Evolutionary conservation across 2,797 vertebrate species (phyloP).

Genomic region (Alca torda): DNA sequence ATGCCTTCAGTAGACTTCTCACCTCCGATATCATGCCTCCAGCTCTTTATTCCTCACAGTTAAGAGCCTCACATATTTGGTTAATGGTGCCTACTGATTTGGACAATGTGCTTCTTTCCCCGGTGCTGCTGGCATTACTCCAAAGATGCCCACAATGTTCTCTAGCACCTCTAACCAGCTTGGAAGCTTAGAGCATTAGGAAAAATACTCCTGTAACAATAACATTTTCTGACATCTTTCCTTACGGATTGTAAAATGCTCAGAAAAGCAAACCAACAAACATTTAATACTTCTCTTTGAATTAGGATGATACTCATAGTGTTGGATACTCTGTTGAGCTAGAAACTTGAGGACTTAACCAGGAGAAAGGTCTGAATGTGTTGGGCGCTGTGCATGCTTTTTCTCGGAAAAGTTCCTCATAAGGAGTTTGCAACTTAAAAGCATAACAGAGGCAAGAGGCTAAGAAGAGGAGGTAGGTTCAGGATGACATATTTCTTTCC

Average conservation of each 20-base stretch:
- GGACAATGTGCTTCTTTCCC: not conserved
- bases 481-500: not conserved
- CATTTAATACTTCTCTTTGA: not conserved
- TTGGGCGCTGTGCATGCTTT: rapidly evolving
- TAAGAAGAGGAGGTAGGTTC: not conserved
- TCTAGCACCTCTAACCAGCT: not conserved
- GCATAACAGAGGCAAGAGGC: not conserved
- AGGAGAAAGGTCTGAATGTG: not conserved
- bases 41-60: not conserved
- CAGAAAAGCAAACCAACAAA: not conserved
- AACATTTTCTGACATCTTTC: not conserved
- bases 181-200: not conserved
- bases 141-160: not conserved
- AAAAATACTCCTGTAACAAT: not conserved
- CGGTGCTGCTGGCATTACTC: not conserved
- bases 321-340: not conserved
- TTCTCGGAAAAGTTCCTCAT: not conserved
- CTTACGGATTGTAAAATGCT: not conserved
- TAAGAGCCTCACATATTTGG: not conserved
- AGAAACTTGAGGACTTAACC: not conserved
- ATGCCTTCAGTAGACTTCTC: constrained; percentile 40
- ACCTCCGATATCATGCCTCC: not conserved
- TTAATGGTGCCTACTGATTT: not conserved
- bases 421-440: not conserved
- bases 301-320: not conserved